Percentiles rank a stretch among this genome's conserved stretches.
Evolutionary conservation across 53 echinoderm and acorn worm species (phyloP).

Genomic region (Stichopus horrens): DNA sequence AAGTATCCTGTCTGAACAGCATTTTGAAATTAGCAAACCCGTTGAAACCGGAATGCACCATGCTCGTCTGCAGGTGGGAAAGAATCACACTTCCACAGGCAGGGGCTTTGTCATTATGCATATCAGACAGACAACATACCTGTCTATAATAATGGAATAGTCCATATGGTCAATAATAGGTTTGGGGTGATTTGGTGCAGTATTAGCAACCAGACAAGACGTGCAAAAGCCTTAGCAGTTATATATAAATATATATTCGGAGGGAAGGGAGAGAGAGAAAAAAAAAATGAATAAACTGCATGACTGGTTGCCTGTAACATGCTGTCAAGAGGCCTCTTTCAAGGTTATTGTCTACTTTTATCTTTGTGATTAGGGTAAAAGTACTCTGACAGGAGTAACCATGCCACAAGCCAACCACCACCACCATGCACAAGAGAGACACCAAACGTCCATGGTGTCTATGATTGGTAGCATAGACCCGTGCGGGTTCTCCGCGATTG

Average conservation of each 20-base stretch:
- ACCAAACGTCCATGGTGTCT: too few species aligned
- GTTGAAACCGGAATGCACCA: background rate
- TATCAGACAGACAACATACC: constrained; percentile 40
- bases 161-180: constrained; percentile 32
- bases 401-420: background rate
- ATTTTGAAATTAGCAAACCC: background rate
- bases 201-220: constrained; percentile 2
- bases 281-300: constrained; percentile 2
- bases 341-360: background rate
- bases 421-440: background rate
- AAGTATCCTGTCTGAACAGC: constrained; percentile 6
- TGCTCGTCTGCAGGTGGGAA: background rate
- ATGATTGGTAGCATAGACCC: too few species aligned
- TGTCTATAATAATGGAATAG: constrained; percentile 43
- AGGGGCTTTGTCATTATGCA: background rate
- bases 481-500: too few species aligned
- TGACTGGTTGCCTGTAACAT: background rate
- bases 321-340: constrained; percentile 19
- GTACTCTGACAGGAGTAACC: background rate
- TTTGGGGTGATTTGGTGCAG: constrained; percentile 32
- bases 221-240: background rate
- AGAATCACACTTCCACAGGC: background rate
- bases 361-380: constrained; percentile 19
- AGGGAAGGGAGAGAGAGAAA: background rate
- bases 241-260: background rate